Evolutionary conservation across 1,140 invertebrate species (phyloP), one percentile per base, ranked within the genome.

Genomic region (Cydia fagiglandana): DNA sequence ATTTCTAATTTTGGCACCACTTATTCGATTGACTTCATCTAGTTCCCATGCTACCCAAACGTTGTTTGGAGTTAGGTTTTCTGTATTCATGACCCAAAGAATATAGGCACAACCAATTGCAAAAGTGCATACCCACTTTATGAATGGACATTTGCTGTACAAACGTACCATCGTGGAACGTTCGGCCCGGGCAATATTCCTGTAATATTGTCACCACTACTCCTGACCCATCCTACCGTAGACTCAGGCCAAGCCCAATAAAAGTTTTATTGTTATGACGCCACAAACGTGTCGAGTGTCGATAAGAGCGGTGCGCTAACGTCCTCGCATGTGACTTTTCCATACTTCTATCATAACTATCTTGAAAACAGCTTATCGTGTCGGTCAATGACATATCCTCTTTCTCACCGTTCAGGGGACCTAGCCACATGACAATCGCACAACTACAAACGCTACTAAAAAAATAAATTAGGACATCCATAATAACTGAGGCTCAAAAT

Each of bases 251-350:
- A 56, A 56, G 56, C 56, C 0, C 56, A 61, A 61, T 61, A 61
- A 61, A 61, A 61, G 56, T 61, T 61, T 24, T 61, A 61, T 24
- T 61, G 56, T 61, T 61, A 61, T 61, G 20, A 24, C 20, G 20
- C 56, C 56, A 24, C 56, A 24, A 56, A 61, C 56, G 56, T 61
- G 56, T 24, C 56, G 56, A 24, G 56, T 61, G 20, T 61, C 17
- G 56, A 20, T 24, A 20, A 24, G 56, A 61, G 17, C 56, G 17
- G 6, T 10, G 56, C 56, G 20, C 56, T 61, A 20, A 20, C 56
- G 56, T 24, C 0, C 20, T 61, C n/a, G n/a, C 17, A 12, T 12
- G 56, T 61, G 17, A 24, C 56, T 24, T 61, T 7, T 17, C 17
- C 20, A 61, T 20, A 20, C 20, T 10, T 17, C 56, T 24, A 12